Percentiles rank a stretch among this genome's conserved stretches.
Conservation (phyloP, 2,888 invertebrate genomes). For the Amphipyra berbera region DNA sequence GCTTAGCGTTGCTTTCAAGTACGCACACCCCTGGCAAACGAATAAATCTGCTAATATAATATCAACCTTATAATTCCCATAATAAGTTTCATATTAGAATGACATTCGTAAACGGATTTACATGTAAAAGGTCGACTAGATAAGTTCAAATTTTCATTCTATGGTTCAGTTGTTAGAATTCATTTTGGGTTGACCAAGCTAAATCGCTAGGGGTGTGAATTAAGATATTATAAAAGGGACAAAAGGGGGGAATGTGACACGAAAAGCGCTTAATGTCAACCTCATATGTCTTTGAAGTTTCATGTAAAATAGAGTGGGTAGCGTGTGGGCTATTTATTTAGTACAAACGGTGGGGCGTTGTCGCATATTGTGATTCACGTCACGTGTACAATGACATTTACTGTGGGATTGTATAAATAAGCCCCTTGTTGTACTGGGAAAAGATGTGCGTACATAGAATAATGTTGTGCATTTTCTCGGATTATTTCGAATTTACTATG, state of each 20-base stretch:
- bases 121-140: conserved; percentile 73
- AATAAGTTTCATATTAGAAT: conserved; percentile 63
- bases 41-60: conserved; percentile 40
- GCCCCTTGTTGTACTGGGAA: conserved; percentile 41
- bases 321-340: conserved; percentile 72
- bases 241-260: conserved; percentile 81
- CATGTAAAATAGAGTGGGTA: conserved; percentile 68
- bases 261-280: conserved; percentile 86
- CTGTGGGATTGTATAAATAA: conserved; percentile 42
- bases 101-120: conserved; percentile 68
- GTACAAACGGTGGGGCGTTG: conserved; percentile 63
- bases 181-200: conserved; percentile 42
- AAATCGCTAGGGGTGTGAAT: conserved; percentile 86
- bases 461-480: conserved; percentile 1
- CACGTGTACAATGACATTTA: conserved; percentile 47
- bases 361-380: conserved; percentile 57
- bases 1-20: conserved; percentile 79
- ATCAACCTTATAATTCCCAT: conserved; percentile 52
- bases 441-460: conserved; percentile 22
- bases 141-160: conserved; percentile 54
- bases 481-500: neutral
- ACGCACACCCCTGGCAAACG: conserved; percentile 77
- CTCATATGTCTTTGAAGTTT: conserved; percentile 83
- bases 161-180: conserved; percentile 42
- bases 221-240: conserved; percentile 84